Evolutionary conservation across 2,888 invertebrate genomes (phyloP), one percentile per base, ranked within the genome.

Genomic region (Ommatoiulus sabulosus): DNA sequence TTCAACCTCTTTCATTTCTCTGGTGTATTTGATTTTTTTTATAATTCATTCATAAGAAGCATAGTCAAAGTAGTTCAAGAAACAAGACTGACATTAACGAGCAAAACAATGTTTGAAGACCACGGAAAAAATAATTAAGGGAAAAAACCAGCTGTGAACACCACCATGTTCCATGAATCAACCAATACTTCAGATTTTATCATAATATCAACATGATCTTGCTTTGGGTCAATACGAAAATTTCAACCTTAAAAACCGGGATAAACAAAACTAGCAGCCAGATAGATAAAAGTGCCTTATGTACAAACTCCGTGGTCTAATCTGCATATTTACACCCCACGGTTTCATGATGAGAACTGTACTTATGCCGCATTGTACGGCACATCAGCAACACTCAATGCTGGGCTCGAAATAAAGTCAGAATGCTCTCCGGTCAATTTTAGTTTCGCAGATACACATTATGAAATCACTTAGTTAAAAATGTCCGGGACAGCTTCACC

Each of bases 271-370:
- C 72, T 72, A 72, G 72, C 72, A 24, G 24, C 72, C 24, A 72
- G 24, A 72, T 20, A 63, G 72, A 72, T 72, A 72, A 72, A 72
- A 72, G n/a, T 72, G 72, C 72, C 72, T 24, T 72, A 72, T 72
- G 72, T 72, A 72, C 72, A 72, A n/a, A 72, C 10, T 72, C n/a
- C 24, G 24, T 24, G 72, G 72, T 72, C 7, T 72, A n/a, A n/a
- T 72, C 7, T 20, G 72, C 24, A 72, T 72, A 72, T 72, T 24
- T 72, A 72, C 72, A 72, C 1, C 72, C 63, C 72, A 72, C 72
- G 10, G n/a, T 72, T 72, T 72, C 24, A n/a, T 4, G 24, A 20
- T 8, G 72, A 10, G n/a, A 57, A n/a, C 57, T n/a, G 57, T n/a
- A 3, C 72, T 8, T 2, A 72, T 24, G 72, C 15, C 4, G 63